Evolutionary conservation across 2,113 vertebrate species (phyloP).

Genomic region (Chloropsis hardwickii): DNA sequence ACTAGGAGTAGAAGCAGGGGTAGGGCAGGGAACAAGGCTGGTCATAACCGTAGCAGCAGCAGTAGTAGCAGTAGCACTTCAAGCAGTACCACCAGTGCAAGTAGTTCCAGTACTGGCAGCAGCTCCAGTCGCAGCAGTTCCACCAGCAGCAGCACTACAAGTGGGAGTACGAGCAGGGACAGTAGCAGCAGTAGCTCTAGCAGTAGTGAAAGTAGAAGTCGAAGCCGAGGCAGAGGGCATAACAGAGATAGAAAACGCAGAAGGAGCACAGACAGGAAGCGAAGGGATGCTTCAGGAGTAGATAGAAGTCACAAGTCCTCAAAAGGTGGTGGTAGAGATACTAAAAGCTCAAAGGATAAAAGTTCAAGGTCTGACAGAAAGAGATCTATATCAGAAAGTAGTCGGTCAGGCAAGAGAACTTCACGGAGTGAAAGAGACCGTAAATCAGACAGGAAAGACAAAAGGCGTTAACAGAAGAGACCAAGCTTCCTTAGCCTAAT

Average conservation of each 20-base stretch:
- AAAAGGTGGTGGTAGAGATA: slow-evolving; percentile 83
- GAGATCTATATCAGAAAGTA: slow-evolving; percentile 87
- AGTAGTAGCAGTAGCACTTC: slow-evolving; percentile 78
- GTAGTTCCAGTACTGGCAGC: slow-evolving; percentile 80
- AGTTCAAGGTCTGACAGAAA: slow-evolving; percentile 84
- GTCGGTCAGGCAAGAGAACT: slow-evolving; percentile 83
- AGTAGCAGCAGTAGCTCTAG: slow-evolving; percentile 84
- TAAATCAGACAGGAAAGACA: slow-evolving; percentile 97
- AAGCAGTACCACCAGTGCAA: slow-evolving; percentile 76
- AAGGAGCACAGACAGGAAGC: slow-evolving; percentile 79
- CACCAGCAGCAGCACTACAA: slow-evolving; percentile 80
- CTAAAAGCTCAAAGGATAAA: slow-evolving; percentile 90
- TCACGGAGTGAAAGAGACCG: slow-evolving; percentile 90
- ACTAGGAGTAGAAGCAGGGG: slow-evolving; percentile 76
- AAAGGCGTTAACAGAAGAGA: slow-evolving; percentile 88
- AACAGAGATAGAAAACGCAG: slow-evolving; percentile 83
- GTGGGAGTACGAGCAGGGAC: slow-evolving; percentile 84
- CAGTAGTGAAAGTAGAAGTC: slow-evolving; percentile 83
- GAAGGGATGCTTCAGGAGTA: slow-evolving; percentile 79
- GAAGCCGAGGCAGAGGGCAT: slow-evolving; percentile 79
- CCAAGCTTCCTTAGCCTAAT: slow-evolving; percentile 77
- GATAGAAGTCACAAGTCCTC: slow-evolving; percentile 86
- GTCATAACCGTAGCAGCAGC: slow-evolving; percentile 77
- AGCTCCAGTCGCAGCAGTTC: slow-evolving; percentile 85
- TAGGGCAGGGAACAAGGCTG: slow-evolving; percentile 78